Evolutionary conservation across 2,888 invertebrate genomes (phyloP), one percentile per base, ranked within the genome.

Genomic region (Cecidostiba fungosa): DNA sequence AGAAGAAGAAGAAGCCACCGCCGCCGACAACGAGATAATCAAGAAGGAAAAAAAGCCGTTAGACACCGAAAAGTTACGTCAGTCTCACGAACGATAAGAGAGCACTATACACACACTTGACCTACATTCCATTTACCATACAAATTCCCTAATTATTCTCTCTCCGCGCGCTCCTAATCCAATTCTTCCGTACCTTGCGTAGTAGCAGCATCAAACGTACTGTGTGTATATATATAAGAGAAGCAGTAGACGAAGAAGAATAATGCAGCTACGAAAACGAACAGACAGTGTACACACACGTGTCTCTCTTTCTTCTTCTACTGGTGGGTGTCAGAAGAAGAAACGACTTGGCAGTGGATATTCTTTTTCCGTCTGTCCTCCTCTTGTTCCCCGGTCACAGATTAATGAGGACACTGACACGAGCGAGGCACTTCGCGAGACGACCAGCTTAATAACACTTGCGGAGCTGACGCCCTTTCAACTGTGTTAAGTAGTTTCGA

Each of bases 391-490:
- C 74, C n/a, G 70, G 29, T 59, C 72, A 66, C 66, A 73, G 78
- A 85, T 85, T 85, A 85, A 85, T 43, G 82, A 85, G 85, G 82
- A 78, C 82, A 78, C 74, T 82, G 85, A 77, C 77, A 81, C 77
- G 66, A 19, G 39, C 26, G 32, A 26, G 59, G 59, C 77, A 72
- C 85, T 70, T 72, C 50, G 43, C 69, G 76, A 47, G 74, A 47
- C 26, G 74, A 47, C 26, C 43, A 59, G 36, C 72, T 80, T 84
- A 78, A 78, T 70, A 70, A 59, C 80, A 70, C 70, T 66, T 14
- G 50, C 29, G 14, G 69, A 23, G 36, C 36, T 76, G 50, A 32
- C 36, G 70, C 70, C 62, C 36, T 59, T 39, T 39, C 59, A 59
- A 72, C 59, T 73, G 59, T 73, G 59, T 73, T 59, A 73, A 79